A percentile compares a stretch with the other conserved stretches of the same genome.
Conservation (phyloP, 1,140 invertebrate species). For the Drosophila rhopaloa region DNA sequence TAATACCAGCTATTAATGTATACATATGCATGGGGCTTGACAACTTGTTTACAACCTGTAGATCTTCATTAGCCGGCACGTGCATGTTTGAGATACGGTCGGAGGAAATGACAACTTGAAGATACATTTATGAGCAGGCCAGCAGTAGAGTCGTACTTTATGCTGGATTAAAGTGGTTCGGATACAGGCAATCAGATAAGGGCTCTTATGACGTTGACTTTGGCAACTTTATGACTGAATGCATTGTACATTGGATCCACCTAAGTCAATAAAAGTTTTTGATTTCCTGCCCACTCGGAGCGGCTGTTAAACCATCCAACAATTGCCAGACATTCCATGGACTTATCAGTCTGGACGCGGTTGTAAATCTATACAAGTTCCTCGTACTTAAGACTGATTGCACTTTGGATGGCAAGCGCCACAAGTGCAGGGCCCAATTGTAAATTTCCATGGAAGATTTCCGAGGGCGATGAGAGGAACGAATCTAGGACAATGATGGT, state of each 20-base stretch:
- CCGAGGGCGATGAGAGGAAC: slow-evolving; percentile 13
- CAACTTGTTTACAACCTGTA: slow-evolving; percentile 49
- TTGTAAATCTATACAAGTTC: slow-evolving; percentile 38
- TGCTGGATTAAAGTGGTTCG: slow-evolving; percentile 12
- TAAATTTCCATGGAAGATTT: slow-evolving; percentile 55
- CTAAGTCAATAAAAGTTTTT: slow-evolving; percentile 25
- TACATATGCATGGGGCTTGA: slow-evolving; percentile 1
- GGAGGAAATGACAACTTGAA: slow-evolving; percentile 31
- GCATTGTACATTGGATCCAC: background rate
- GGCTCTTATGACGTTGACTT: slow-evolving; percentile 12
- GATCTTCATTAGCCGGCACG: slow-evolving; percentile 47
- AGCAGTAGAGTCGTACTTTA: background rate
- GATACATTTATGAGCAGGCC: slow-evolving; percentile 13
- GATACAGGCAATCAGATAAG: background rate
- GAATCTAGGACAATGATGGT: slow-evolving; percentile 43
- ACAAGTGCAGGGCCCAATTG: slow-evolving; percentile 43
- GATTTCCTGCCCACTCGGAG: slow-evolving; percentile 7
- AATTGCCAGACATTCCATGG: slow-evolving; percentile 15
- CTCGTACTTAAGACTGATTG: slow-evolving; percentile 7
- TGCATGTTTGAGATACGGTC: slow-evolving; percentile 27
- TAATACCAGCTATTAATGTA: slow-evolving; percentile 17
- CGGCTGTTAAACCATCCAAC: slow-evolving; percentile 14
- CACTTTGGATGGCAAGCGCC: slow-evolving; percentile 42
- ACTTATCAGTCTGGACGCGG: slow-evolving; percentile 12
- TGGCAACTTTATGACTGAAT: slow-evolving; percentile 26